These are phyloP conservation scores for Lingula anatina DNA, from an alignment of 2,888 invertebrate species.

Conservation along the genomic window DNA sequence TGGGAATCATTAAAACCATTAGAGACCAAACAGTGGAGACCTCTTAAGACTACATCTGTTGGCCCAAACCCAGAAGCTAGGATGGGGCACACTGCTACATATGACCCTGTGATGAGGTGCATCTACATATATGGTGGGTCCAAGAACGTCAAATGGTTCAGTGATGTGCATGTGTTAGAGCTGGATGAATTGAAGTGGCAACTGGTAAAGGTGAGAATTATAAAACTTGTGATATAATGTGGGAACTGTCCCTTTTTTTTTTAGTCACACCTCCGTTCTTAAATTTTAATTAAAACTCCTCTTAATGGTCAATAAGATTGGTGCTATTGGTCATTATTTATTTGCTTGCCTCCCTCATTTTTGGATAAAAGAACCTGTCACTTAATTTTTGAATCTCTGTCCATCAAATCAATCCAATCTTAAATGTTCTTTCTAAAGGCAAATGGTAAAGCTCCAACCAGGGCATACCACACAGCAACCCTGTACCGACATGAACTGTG, in stretches of 20 bases:
- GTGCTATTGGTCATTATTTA: no score
- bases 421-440: slow-evolving; percentile 25
- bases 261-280: no score
- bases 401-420: no score
- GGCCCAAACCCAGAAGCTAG: slow-evolving; percentile 36
- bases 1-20: not conserved
- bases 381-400: no score
- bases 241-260: no score
- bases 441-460: slow-evolving; percentile 42
- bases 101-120: slow-evolving; percentile 41
- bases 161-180: slow-evolving; percentile 46
- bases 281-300: no score
- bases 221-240: not conserved
- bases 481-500: slow-evolving; percentile 47
- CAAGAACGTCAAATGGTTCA: slow-evolving; percentile 47
- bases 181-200: slow-evolving; percentile 46
- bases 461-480: slow-evolving; percentile 45
- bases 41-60: slow-evolving; percentile 21
- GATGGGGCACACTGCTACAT: slow-evolving; percentile 49
- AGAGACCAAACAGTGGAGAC: slow-evolving; percentile 36
- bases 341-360: not conserved
- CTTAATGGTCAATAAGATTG: no score
- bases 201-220: slow-evolving; percentile 33
- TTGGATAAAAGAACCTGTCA: not conserved
- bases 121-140: slow-evolving; percentile 48